These are phyloP conservation scores for Drosophila ustulata DNA, from an alignment of 2,888 invertebrate species.

Conservation along the genomic window DNA sequence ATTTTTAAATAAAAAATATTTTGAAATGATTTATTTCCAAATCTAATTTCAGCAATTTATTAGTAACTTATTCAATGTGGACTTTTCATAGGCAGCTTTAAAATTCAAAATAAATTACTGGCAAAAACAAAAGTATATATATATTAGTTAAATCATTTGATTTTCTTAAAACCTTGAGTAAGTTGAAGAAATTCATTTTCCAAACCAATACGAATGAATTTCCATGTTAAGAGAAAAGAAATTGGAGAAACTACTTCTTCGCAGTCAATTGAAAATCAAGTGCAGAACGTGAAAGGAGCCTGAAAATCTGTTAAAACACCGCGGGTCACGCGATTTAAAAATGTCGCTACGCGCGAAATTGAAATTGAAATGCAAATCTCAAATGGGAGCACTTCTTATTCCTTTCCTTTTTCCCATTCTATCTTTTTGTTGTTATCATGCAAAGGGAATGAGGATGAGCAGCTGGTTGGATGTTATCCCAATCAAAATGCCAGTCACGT, in stretches of 20 bases:
- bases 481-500: constrained; percentile 71
- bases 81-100: no score
- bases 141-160: no score
- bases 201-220: constrained; percentile 6
- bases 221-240: constrained; percentile 8
- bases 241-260: constrained; percentile 44
- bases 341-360: constrained; percentile 58
- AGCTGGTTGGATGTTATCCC: constrained; percentile 18
- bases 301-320: constrained; percentile 45
- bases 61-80: no score
- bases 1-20: no score
- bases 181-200: neutral
- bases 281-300: constrained; percentile 52
- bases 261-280: constrained; percentile 62
- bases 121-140: no score
- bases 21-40: no score
- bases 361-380: constrained; percentile 77
- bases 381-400: constrained; percentile 39
- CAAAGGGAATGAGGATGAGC: constrained; percentile 16
- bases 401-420: neutral
- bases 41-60: no score
- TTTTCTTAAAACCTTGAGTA: neutral
- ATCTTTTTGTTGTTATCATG: constrained; percentile 1
- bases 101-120: no score
- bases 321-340: constrained; percentile 63